These are phyloP conservation scores for Echinometra lucunter DNA, from an alignment of 53 echinoderm and acorn worm species.

Conservation along the genomic window DNA sequence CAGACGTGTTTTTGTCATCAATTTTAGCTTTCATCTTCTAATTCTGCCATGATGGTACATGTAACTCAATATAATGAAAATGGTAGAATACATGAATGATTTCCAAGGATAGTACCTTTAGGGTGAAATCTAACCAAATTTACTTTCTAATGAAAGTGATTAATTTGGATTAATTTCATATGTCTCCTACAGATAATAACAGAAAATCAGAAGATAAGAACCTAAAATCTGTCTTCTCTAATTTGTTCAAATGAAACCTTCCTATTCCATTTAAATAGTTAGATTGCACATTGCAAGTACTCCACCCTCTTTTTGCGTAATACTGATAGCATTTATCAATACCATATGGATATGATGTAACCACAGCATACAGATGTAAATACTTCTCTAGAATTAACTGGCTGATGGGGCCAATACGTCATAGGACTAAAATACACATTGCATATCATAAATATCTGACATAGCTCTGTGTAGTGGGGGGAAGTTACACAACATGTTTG, in stretches of 20 bases:
- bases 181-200: too few species aligned
- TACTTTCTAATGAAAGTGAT: too few species aligned
- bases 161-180: too few species aligned
- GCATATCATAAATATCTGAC: constrained; percentile 25
- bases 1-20: background rate
- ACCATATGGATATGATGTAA: constrained; percentile 9
- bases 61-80: background rate
- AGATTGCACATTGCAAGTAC: background rate
- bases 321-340: background rate
- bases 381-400: background rate
- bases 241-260: too few species aligned
- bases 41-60: background rate
- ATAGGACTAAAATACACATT: constrained; percentile 6
- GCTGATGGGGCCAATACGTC: background rate
- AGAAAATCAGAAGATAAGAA: too few species aligned
- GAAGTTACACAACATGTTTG: constrained; percentile 40
- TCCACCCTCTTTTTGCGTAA: background rate
- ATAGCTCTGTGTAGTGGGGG: background rate
- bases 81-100: too few species aligned
- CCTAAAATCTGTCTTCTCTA: too few species aligned
- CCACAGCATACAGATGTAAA: background rate
- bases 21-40: background rate
- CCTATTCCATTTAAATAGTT: too few species aligned
- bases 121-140: too few species aligned
- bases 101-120: too few species aligned